Conservation (phyloP, 2,797 vertebrate genomes). For the Acipenser transmontanus region DNA sequence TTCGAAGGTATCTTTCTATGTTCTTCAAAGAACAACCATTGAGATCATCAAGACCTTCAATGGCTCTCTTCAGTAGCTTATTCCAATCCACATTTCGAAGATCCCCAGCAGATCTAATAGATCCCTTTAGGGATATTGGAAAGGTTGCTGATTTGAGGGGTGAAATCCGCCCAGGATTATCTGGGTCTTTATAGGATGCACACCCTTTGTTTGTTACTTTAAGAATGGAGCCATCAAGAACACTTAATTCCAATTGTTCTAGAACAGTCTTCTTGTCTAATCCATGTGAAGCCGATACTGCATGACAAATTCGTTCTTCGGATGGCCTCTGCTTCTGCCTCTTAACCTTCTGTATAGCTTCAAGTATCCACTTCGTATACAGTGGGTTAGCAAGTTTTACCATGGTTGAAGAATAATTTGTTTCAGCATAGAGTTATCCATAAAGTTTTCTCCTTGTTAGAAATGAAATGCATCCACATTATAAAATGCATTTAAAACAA, state of each 20-base stretch:
- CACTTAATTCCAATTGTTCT: conserved; percentile 93
- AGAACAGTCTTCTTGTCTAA: conserved; percentile 91
- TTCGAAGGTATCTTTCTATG: conserved; percentile 93
- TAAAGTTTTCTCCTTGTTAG: conserved; percentile 75
- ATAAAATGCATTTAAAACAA: conserved; percentile 20
- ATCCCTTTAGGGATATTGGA: conserved; percentile 74
- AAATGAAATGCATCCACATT: conserved; percentile 61
- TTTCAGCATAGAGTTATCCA: conserved; percentile 84
- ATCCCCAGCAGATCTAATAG: conserved; percentile 75
- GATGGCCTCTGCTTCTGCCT: conserved; percentile 97
- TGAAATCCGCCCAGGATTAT: conserved; percentile 81
- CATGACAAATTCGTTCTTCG: conserved; percentile 96
- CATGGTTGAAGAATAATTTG: conserved; percentile 87
- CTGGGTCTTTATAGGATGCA: conserved; percentile 96
- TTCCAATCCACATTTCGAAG: conserved; percentile 97
- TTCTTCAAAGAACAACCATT: conserved; percentile 92
- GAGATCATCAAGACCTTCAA: conserved; percentile 88
- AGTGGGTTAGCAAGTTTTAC: conserved; percentile 99
- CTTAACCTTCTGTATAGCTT: conserved; percentile 99
- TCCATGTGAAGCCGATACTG: conserved; percentile 86
- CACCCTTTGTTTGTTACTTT: conserved; percentile 98
- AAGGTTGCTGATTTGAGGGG: conserved; percentile 68
- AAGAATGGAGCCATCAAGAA: conserved; percentile 96
- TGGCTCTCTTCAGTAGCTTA: conserved; percentile 89
- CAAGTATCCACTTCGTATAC: conserved; percentile 99